Evolutionary conservation across 2,888 invertebrate species (phyloP), one percentile per base, ranked within the genome.

Genomic region (Tupiocoris notatus): DNA sequence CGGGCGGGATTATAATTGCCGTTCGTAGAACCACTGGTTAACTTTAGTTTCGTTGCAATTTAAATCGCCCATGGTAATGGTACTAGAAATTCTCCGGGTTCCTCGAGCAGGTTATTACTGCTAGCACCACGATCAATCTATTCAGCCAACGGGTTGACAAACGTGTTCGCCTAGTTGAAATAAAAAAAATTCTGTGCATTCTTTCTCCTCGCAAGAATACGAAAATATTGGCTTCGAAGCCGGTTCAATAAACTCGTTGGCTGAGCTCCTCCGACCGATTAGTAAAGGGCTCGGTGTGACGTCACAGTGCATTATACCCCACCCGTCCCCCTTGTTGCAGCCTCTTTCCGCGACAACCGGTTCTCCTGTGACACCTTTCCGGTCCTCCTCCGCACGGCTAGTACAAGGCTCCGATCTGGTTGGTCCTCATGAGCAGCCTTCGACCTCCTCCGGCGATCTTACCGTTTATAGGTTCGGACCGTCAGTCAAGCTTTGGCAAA

Each of bases 241-340:
- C 59, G 25, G 59, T 70, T 70, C 70, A 70, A 59, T 25, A 59
- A 70, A 70, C 70, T 25, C 70, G 39, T 16, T 21, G 56, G 57
- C n/a, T 65, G 21, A 67, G 24, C 59, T 61, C 24, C 58, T 58
- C 70, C 21, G 54, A 25, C 25, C 59, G 61, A 70, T 70, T 70
- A 61, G 70, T 16, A 23, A 59, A 70, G 58, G 70, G 54, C 59
- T 17, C 59, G 16, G 1, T n/a, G 25, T 70, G 70, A 70, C 70
- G 70, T 70, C 70, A 70, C 61, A 70, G 61, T 70, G 70, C 70
- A 70, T 70, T 70, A 70, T 70, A 58, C 70, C 70, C 3, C 6
- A 12, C 39, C 39, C 39, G 39, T 12, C 39, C 39, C 6, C 6
- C 39, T 12, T 12, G 39, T 3, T 39, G 39, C 39, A 39, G 39